Conservation (phyloP, 2,888 invertebrate species). For the Latheticus oryzae region DNA sequence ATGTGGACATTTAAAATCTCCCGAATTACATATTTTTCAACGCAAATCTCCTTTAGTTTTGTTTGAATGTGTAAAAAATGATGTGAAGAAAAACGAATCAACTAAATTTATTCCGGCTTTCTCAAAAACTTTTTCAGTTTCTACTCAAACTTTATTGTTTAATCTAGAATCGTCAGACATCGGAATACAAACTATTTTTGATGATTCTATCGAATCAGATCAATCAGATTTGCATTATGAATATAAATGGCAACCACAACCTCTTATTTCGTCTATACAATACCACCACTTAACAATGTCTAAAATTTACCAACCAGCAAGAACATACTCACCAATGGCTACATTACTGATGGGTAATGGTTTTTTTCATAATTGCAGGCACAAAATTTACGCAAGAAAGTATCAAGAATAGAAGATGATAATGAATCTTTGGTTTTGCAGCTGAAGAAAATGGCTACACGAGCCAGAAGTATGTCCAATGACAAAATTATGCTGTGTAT, state of each 20-base stretch:
- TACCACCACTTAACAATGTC: conserved; percentile 54
- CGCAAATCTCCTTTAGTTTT: conserved; percentile 45
- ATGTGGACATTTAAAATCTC: conserved; percentile 32
- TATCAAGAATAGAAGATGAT: conserved; percentile 94
- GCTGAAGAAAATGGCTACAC: conserved; percentile 95
- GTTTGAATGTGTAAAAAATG: conserved; percentile 28
- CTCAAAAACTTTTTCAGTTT: conserved; percentile 31
- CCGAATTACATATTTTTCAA: conserved; percentile 45
- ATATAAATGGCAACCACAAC: conserved; percentile 7
- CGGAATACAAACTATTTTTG: conserved; percentile 19
- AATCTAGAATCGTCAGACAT: conserved; percentile 19
- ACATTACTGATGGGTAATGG: conserved; percentile 61
- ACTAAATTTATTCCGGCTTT: conserved; percentile 11
- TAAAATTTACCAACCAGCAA: conserved; percentile 54
- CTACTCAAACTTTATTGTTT: conserved; percentile 30
- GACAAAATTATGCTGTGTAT: conserved; percentile 20
- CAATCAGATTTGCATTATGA: conserved; percentile 34
- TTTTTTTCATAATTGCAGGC: conserved; percentile 73
- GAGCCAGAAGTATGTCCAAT: conserved; percentile 79
- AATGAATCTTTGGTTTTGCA: conserved; percentile 95
- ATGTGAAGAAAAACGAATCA: conserved; percentile 11
- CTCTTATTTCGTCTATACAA: conserved; percentile 49
- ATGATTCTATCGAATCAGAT: conserved; percentile 13
- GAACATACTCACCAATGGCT: conserved; percentile 60
- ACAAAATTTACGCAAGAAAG: conserved; percentile 88